phyloP scores from a whole-genome alignment of 2,888 invertebrate genomes.

The Rhynchonema sp. region DNA sequence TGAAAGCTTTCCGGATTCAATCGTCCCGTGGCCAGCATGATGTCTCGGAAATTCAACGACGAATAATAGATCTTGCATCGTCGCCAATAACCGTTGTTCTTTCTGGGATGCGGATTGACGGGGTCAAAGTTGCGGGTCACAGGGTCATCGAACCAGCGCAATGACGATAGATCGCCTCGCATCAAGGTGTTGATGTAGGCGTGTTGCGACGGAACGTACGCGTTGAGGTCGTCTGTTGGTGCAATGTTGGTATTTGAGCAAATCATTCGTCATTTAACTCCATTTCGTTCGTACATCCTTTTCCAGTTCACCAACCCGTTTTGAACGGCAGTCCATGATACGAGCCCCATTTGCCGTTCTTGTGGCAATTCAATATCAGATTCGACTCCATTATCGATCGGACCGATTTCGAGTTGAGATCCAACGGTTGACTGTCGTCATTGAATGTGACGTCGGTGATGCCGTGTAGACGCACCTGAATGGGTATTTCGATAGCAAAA shows the following conservation, averaged over 20 bases:
- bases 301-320: too few species aligned
- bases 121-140: too few species aligned
- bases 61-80: slow-evolving; percentile 54
- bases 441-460: background rate
- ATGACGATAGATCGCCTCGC: slow-evolving; percentile 73
- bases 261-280: too few species aligned
- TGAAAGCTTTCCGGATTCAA: slow-evolving; percentile 69
- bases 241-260: too few species aligned
- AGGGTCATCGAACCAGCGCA: slow-evolving; percentile 73
- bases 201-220: slow-evolving; percentile 48
- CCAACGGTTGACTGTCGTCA: too few species aligned
- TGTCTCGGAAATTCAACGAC: slow-evolving; percentile 85
- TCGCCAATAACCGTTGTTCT: too few species aligned
- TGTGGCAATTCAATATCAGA: background rate
- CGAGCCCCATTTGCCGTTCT: background rate
- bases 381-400: background rate
- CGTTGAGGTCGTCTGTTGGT: background rate
- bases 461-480: too few species aligned
- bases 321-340: background rate
- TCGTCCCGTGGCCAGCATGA: slow-evolving; percentile 93
- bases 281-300: too few species aligned
- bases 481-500: too few species aligned
- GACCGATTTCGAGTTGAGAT: background rate
- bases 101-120: too few species aligned
- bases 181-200: slow-evolving; percentile 78